These are phyloP conservation scores for Hypena proboscidalis DNA, from an alignment of 2,888 invertebrate species.

Conservation along the genomic window DNA sequence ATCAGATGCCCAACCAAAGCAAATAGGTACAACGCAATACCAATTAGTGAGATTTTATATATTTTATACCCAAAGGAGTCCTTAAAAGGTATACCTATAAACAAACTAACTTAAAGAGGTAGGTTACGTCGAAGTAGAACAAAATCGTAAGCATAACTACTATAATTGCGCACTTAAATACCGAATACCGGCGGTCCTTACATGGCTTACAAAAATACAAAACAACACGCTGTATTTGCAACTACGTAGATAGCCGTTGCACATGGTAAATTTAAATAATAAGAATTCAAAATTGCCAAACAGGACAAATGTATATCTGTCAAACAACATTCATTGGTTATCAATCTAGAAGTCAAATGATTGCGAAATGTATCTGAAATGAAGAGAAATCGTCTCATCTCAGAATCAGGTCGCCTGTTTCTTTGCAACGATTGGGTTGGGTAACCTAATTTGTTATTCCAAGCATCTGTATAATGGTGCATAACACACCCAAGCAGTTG, in stretches of 20 bases:
- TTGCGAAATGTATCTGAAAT: slow-evolving; percentile 56
- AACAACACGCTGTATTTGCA: background rate
- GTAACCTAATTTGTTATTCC: slow-evolving; percentile 66
- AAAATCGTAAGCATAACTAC: no score
- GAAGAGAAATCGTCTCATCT: slow-evolving; percentile 54
- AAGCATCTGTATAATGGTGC: slow-evolving; percentile 53
- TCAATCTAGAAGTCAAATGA: slow-evolving; percentile 43
- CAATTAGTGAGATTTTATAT: no score
- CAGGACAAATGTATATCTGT: slow-evolving; percentile 24
- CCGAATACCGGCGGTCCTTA: no score
- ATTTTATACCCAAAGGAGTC: no score
- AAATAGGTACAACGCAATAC: no score
- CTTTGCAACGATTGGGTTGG: slow-evolving; percentile 58
- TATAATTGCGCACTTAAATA: no score
- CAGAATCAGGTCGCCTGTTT: slow-evolving; percentile 63
- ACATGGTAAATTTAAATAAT: slow-evolving; percentile 4
- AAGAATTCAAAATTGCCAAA: slow-evolving; percentile 4
- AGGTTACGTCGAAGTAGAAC: no score
- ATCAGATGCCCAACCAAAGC: no score
- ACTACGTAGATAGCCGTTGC: background rate
- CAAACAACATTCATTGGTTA: slow-evolving; percentile 25
- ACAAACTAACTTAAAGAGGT: no score
- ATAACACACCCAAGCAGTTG: slow-evolving; percentile 36
- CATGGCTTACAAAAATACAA: background rate
- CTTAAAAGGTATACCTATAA: no score